Base-by-base conservation (phyloP, 1,140 invertebrate species). In the Prorops nasuta region DNA sequence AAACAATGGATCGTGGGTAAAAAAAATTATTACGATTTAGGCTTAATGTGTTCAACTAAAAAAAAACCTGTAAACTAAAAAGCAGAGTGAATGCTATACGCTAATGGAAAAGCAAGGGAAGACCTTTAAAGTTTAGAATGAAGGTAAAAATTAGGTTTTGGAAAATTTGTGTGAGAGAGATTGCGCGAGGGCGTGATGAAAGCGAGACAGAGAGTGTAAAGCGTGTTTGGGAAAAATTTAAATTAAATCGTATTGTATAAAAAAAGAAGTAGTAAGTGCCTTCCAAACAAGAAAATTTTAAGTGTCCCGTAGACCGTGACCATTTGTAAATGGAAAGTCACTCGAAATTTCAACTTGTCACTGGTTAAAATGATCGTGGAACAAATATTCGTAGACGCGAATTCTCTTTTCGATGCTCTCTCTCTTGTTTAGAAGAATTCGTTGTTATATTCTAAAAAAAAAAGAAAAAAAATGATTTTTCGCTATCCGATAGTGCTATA, bases 281-380 rank as follows among this genome's bases (percentile, higher is more conserved):
- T 78, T 78, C 72, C 74, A 77, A 73, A 72, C 46, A 74, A 69
- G 63, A 64, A 64, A 72, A 66, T 48, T 62, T 75, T 67, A 74
- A 71, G 73, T 76, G 71, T 78, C 73, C 69, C 76, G 72, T 78
- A 78, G 74, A 78, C 75, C 76, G 74, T 73, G 76, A 77, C 74
- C 72, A 75, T 64, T 75, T 76, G 71, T 76, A 71, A 71, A 73
- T 71, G 65, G 72, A 69, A 69, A 67, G 53, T 67, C 62, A 67
- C 67, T 73, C 67, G 60, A 72, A 72, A 74, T 74, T 71, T 71
- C 66, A 60, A n/a, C n/a, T n/a, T 66, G 63, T 72, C 63, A 54
- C 48, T 54, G 56, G 51, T 45, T 63, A 58, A 59, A 54, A 47
- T 41, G 43, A 58, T 65, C 58, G 49, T 51, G 51, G 40, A 38